Percentiles rank a stretch among this genome's conserved stretches.
Evolutionary conservation across 2,888 invertebrate species (phyloP).

Genomic region (Chalcosyrphus nemorum): DNA sequence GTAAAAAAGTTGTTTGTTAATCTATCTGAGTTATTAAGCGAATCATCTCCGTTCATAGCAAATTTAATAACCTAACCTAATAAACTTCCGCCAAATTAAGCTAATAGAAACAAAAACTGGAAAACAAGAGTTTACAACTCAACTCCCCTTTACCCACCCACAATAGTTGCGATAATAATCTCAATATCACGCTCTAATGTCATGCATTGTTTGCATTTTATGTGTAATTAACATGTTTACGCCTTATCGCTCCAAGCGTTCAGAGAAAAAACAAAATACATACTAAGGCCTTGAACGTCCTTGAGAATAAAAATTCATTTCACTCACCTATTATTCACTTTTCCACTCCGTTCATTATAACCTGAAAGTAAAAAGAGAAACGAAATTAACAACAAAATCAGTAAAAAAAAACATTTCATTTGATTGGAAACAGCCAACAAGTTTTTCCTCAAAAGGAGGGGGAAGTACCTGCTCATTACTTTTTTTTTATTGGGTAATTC

Average conservation of each 20-base stretch:
- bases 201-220: constrained; percentile 33
- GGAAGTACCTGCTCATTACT: background rate
- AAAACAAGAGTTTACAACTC: background rate
- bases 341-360: constrained; percentile 29
- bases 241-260: constrained; percentile 19
- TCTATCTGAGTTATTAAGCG: too few relatives aligned
- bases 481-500: constrained; percentile 4
- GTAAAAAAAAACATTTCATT: background rate
- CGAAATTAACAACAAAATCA: background rate
- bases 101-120: background rate
- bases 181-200: constrained; percentile 20
- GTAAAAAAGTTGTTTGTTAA: too few relatives aligned
- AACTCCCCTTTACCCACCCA: background rate
- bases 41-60: too few relatives aligned
- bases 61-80: background rate
- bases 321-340: constrained; percentile 21
- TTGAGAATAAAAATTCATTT: constrained; percentile 35
- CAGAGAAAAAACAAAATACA: background rate
- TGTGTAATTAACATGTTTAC: constrained; percentile 48
- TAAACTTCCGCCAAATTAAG: background rate
- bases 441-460: background rate
- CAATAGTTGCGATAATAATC: constrained; percentile 2
- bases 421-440: constrained; percentile 8
- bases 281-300: constrained; percentile 45
- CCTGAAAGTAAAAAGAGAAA: constrained; percentile 44